Conservation (phyloP, 1,140 invertebrate genomes). For the Lucilia cuprina region DNA sequence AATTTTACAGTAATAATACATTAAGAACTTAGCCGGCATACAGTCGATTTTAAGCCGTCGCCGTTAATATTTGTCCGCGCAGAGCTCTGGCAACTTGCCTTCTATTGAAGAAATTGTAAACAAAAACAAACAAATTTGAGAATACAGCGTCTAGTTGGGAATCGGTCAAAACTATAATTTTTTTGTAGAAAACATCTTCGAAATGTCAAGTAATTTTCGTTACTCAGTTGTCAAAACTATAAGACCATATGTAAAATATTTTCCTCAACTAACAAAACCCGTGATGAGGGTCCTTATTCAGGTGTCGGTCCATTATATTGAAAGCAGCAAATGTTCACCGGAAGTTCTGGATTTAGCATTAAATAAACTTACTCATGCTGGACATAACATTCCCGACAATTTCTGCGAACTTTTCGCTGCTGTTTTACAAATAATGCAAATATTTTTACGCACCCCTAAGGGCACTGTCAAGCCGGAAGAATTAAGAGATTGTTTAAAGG, state of each 20-base stretch:
- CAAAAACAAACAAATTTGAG: not conserved
- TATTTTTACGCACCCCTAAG: conserved; percentile 56
- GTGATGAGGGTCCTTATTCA: conserved; percentile 57
- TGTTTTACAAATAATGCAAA: conserved; percentile 58
- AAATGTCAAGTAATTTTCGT: conserved; percentile 38
- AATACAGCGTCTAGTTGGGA: not conserved
- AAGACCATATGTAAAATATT: conserved; percentile 38
- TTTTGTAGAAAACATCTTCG: not conserved
- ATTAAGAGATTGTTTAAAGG: conserved; percentile 49
- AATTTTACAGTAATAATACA: too few relatives aligned
- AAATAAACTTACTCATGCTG: conserved; percentile 58
- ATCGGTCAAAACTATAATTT: not conserved
- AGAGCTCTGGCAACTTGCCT: too few relatives aligned
- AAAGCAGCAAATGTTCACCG: conserved; percentile 55
- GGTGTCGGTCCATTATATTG: conserved; percentile 60
- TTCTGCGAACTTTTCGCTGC: conserved; percentile 60
- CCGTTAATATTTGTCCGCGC: too few relatives aligned
- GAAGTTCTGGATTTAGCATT: conserved; percentile 57
- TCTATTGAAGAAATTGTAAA: not conserved
- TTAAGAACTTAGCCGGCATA: too few relatives aligned
- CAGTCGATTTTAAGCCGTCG: too few relatives aligned
- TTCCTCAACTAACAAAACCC: conserved; percentile 48
- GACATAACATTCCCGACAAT: conserved; percentile 55
- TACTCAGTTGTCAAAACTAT: conserved; percentile 35
- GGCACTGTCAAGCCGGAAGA: conserved; percentile 56